Evolutionary conservation across 2,113 vertebrate species (phyloP).

Genomic region (Neogobius melanostomus): DNA sequence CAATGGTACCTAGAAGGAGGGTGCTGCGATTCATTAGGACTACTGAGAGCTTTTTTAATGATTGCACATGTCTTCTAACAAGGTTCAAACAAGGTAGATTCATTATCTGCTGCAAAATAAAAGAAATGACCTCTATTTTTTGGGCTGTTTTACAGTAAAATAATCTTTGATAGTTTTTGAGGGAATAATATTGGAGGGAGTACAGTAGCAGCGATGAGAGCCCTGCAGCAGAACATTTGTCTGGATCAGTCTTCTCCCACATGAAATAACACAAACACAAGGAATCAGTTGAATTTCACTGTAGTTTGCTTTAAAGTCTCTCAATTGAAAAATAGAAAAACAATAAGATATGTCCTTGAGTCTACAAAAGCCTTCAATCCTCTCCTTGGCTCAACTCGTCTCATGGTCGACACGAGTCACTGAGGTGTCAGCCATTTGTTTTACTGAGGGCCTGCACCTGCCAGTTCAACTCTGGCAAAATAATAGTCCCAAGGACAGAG

Average conservation of each 20-base stretch:
- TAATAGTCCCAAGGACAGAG: conserved; percentile 2
- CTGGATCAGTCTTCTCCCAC: conserved; percentile 15
- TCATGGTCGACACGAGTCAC: conserved; percentile 4
- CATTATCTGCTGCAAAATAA: conserved; percentile 18
- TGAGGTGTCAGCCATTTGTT: conserved; percentile 6
- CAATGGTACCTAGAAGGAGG: conserved; percentile 22
- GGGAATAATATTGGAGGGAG: not conserved
- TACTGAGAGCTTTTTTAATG: conserved; percentile 36
- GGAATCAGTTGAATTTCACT: not conserved
- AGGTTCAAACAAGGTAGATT: conserved; percentile 31
- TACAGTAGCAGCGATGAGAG: not conserved
- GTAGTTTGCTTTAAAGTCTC: not conserved
- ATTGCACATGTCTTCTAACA: conserved; percentile 38
- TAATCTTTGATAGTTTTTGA: not conserved
- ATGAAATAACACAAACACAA: conserved; percentile 6
- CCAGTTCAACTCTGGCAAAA: not conserved
- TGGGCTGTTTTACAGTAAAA: not conserved
- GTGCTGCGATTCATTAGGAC: conserved; percentile 7
- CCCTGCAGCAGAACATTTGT: not conserved
- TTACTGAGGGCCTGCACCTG: not conserved
- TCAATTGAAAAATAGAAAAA: not conserved
- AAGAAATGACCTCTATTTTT: conserved; percentile 24
- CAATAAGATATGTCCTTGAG: not conserved
- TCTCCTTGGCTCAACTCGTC: not conserved
- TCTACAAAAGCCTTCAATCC: conserved; percentile 10